Evolutionary conservation across 2,797 vertebrate genomes (phyloP), one percentile per base, ranked within the genome.

Genomic region (Enteromius radiatus): DNA sequence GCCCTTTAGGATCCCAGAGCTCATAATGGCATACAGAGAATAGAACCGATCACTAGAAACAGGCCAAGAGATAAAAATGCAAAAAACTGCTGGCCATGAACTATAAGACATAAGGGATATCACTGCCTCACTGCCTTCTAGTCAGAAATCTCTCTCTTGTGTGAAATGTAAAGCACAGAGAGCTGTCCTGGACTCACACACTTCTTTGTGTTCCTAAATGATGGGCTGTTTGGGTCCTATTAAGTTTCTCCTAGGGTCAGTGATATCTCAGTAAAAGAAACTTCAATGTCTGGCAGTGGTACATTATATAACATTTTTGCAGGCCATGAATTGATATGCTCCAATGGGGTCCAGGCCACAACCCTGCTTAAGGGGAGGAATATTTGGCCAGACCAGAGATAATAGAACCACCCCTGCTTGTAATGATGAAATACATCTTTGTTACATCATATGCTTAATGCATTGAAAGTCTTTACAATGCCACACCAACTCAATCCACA

Each of bases 131-230:
- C 47, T 82, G 63, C 80, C 43, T 28, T 82, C 47, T 76, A 68
- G 49, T 54, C 80, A 76, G 71, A 76, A 68, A 76, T 82, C 61
- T 56, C 36, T 3, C 14, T 82, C 47, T 67, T 68, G 59, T 82
- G 45, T 43, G 63, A 82, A 76, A 76, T 33, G 26, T 33, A 82
- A 75, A 81, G 71, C 73, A 33, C 71, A 45, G 26, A 45, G 19
- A 11, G 33, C 71, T 67, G 33, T 75, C 59, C 23, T 65, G 47
- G 43, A 36, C 70, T 75, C 49, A 61, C 19, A 45, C 15, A 3
- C n/a, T 69, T 54, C 31, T 83, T 33, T 83, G 64, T 83, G 64
- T 61, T 61, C 54, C 41, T 77, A 56, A 83, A 70, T 70, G 38
- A 77, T 77, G 52, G 38, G 36, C 38, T 36, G 36, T 69, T 68